Percentiles rank a stretch among this genome's conserved stretches.
phyloP scores from a whole-genome alignment of 2,888 invertebrate species.

The Cerceris rybyensis region DNA sequence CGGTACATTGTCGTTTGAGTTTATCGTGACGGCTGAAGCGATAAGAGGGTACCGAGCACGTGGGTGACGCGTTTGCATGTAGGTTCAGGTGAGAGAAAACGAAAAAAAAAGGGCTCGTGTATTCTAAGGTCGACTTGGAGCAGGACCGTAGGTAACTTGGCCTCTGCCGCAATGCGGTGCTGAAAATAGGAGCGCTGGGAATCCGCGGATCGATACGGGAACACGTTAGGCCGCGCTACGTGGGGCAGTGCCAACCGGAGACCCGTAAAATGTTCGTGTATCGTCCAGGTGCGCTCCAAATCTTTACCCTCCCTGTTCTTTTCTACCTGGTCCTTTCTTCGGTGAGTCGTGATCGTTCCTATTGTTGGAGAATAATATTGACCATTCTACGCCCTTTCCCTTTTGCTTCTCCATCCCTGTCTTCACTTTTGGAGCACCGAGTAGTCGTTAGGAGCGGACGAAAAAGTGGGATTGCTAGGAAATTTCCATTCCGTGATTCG shows the following conservation, averaged over 20 bases:
- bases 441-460: too few relatives aligned
- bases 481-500: too few relatives aligned
- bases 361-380: neutral
- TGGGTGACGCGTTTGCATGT: too few relatives aligned
- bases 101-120: conserved; percentile 3
- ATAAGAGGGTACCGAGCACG: too few relatives aligned
- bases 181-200: conserved; percentile 70
- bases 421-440: too few relatives aligned
- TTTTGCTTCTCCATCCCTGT: neutral
- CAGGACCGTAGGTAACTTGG: conserved; percentile 46
- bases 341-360: neutral
- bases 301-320: conserved; percentile 4
- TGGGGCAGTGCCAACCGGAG: conserved; percentile 52
- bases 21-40: too few relatives aligned
- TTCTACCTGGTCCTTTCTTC: neutral
- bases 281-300: conserved; percentile 9
- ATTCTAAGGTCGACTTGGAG: conserved; percentile 21
- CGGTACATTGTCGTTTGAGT: too few relatives aligned
- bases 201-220: conserved; percentile 65
- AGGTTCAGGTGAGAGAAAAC: neutral
- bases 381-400: neutral
- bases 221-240: conserved; percentile 42
- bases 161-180: conserved; percentile 71
- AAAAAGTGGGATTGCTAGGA: too few relatives aligned
- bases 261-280: conserved; percentile 5